phyloP scores from a whole-genome alignment of 35 echinoderm and acorn worm species.

The Diadema setosum region DNA sequence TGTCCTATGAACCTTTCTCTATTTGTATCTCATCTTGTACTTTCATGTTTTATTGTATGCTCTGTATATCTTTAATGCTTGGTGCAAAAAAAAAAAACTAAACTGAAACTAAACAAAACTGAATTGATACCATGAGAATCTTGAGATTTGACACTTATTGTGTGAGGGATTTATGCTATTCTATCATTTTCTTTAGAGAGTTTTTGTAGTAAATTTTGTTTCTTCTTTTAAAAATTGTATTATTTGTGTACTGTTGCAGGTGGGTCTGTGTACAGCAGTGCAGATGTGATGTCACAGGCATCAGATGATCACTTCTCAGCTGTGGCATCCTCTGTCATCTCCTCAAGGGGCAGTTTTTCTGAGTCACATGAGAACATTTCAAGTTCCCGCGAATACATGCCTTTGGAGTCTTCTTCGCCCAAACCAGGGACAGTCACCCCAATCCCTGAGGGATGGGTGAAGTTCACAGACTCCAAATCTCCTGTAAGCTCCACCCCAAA shows the following conservation, averaged over 20 bases:
- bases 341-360: constrained; percentile 71
- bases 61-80: too few species aligned
- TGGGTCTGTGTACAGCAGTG: background rate
- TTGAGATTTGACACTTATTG: background rate
- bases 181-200: background rate
- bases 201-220: background rate
- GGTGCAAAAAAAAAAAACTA: background rate
- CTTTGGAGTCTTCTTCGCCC: constrained; percentile 54
- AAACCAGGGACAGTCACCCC: constrained; percentile 25
- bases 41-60: too few species aligned
- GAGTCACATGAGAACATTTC: constrained; percentile 69
- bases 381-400: constrained; percentile 78
- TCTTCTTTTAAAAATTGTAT: background rate
- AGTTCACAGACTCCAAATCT: constrained; percentile 45
- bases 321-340: constrained; percentile 55
- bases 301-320: constrained; percentile 66
- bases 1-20: too few species aligned
- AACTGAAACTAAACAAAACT: background rate
- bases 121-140: background rate
- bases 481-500: background rate
- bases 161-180: background rate
- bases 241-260: background rate
- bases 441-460: constrained; percentile 63
- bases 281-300: background rate
- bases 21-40: too few species aligned